phyloP scores from a whole-genome alignment of 2,888 invertebrate genomes.

The Ectemnius continuus region DNA sequence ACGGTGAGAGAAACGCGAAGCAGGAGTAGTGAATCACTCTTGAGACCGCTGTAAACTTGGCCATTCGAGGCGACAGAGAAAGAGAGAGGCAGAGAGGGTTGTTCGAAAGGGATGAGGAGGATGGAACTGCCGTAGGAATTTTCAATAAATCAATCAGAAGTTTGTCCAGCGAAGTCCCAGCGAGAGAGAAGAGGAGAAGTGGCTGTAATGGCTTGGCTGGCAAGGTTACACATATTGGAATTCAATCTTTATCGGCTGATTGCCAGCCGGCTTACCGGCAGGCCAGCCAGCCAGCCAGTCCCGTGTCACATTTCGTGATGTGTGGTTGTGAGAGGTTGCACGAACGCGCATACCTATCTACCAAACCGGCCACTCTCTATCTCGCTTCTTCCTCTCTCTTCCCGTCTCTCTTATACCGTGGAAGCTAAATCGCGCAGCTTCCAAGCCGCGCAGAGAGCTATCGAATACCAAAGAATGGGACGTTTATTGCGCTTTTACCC shows the following conservation, averaged over 20 bases:
- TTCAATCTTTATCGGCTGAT: constrained; percentile 67
- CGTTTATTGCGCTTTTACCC: constrained; percentile 64
- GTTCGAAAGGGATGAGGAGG: too few relatives aligned
- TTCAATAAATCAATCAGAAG: constrained; percentile 55
- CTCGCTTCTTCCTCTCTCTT: too few relatives aligned
- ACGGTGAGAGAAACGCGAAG: too few relatives aligned
- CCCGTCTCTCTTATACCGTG: constrained; percentile 14
- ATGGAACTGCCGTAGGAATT: constrained; percentile 54
- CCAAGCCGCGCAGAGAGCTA: constrained; percentile 38
- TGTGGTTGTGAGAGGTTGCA: constrained; percentile 2
- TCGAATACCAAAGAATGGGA: constrained; percentile 60
- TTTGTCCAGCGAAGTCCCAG: too few relatives aligned
- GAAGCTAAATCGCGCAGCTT: constrained; percentile 37
- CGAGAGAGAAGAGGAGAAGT: too few relatives aligned
- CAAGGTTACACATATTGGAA: constrained; percentile 64
- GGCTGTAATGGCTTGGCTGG: too few relatives aligned
- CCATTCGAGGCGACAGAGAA: too few relatives aligned
- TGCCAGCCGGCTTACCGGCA: constrained; percentile 2
- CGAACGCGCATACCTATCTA: background rate
- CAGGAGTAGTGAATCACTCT: too few relatives aligned
- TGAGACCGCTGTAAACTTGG: too few relatives aligned
- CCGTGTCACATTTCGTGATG: constrained; percentile 22
- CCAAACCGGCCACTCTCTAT: background rate
- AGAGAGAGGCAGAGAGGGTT: too few relatives aligned
- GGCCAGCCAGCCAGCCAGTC: constrained; percentile 10